phyloP scores from a whole-genome alignment of 2,888 invertebrate species.

The Spatulosminthurus flaviceps region DNA sequence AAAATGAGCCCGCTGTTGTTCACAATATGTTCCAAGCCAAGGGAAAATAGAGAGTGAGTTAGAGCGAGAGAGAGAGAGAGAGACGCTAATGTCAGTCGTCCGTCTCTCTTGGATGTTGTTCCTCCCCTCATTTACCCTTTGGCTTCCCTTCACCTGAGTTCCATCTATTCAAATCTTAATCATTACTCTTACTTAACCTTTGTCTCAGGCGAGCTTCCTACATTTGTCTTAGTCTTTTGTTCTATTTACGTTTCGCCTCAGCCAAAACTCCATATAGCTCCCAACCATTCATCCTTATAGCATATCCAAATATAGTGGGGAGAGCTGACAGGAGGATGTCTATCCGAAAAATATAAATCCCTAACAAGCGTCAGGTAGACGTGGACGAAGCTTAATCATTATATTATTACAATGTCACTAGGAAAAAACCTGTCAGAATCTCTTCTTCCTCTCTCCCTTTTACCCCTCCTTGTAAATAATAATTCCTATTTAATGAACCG shows the following conservation, averaged over 20 bases:
- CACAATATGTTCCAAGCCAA: not conserved
- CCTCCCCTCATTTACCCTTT: conserved; percentile 18
- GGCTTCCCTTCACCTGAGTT: conserved; percentile 29
- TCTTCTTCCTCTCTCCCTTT: too few relatives aligned
- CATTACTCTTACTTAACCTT: conserved; percentile 30
- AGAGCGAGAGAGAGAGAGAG: too few relatives aligned
- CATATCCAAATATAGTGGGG: not conserved
- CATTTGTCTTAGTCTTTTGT: conserved; percentile 11
- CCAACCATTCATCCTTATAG: not conserved
- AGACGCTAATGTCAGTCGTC: conserved; percentile 30
- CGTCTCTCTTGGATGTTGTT: not conserved
- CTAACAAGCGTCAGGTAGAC: not conserved
- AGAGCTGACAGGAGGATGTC: too few relatives aligned
- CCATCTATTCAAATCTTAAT: conserved; percentile 16
- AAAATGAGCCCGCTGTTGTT: conserved; percentile 20
- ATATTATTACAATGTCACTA: too few relatives aligned
- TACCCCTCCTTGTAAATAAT: too few relatives aligned
- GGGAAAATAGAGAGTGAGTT: too few relatives aligned
- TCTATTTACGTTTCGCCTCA: not conserved
- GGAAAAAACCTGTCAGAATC: too few relatives aligned
- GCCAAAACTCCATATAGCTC: not conserved
- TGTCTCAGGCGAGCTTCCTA: conserved; percentile 14
- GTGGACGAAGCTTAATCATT: conserved; percentile 2
- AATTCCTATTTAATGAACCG: too few relatives aligned
- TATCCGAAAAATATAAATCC: too few relatives aligned